These are phyloP conservation scores for Brachionus plicatilis DNA, from an alignment of 1,140 invertebrate species.

Conservation along the genomic window DNA sequence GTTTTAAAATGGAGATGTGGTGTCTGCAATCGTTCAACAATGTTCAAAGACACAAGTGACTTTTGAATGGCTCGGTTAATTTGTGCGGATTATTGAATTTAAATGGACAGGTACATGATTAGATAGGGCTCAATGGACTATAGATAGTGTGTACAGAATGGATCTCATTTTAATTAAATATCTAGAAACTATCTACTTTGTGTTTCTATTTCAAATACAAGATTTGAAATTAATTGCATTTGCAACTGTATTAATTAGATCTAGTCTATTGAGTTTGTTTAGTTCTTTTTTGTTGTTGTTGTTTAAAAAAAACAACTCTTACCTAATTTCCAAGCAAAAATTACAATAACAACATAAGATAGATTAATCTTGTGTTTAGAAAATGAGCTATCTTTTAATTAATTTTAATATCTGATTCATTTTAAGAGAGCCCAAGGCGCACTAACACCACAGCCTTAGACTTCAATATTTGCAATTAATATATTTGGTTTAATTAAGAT, in stretches of 20 bases:
- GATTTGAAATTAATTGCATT: conserved; percentile 31
- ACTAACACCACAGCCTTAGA: background rate
- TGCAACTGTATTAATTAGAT: conserved; percentile 34
- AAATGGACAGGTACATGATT: background rate
- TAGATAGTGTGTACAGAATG: background rate
- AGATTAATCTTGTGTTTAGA: background rate
- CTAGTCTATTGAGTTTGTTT: conserved; percentile 6
- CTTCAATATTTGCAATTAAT: background rate
- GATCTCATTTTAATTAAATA: background rate
- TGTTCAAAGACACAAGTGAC: background rate
- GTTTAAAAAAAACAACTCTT: background rate
- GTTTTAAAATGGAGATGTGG: background rate
- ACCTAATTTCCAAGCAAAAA: background rate
- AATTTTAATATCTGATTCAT: conserved; percentile 2
- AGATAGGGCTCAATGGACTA: background rate
- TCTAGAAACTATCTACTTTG: background rate
- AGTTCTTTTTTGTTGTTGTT: background rate
- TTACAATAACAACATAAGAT: background rate
- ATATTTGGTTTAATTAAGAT: background rate
- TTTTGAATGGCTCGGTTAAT: background rate
- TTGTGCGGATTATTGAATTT: background rate
- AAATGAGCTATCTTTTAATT: background rate
- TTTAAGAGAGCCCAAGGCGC: background rate
- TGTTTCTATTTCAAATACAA: background rate
- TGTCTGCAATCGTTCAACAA: background rate